A percentile compares a stretch with the other conserved stretches of the same genome.
Evolutionary conservation across 2,888 invertebrate genomes (phyloP).

Genomic region (Ormyrus nitidulus): DNA sequence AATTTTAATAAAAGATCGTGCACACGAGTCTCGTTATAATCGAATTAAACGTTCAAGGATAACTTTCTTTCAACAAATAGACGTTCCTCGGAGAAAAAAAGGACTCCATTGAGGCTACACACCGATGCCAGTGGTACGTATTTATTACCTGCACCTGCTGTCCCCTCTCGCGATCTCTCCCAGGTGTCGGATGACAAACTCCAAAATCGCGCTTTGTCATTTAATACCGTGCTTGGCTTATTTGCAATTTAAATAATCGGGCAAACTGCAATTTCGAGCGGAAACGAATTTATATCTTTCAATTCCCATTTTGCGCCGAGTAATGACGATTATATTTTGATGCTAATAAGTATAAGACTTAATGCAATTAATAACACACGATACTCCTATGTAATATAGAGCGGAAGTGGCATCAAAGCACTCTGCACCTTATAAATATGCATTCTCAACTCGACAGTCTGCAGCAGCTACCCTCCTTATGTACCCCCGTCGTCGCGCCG

Average conservation of each 20-base stretch:
- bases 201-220: slow-evolving; percentile 54
- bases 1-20: neutral
- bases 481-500: no score
- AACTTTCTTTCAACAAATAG: slow-evolving; percentile 18
- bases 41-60: no score
- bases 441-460: no score
- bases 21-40: no score
- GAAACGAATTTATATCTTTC: slow-evolving; percentile 31
- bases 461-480: no score
- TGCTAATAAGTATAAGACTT: no score
- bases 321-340: neutral
- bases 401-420: no score
- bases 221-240: slow-evolving; percentile 35
- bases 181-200: slow-evolving; percentile 55
- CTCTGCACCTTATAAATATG: no score
- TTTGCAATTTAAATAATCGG: slow-evolving; percentile 42
- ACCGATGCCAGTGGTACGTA: slow-evolving; percentile 15
- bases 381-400: no score
- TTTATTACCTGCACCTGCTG: slow-evolving; percentile 46
- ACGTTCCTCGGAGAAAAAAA: slow-evolving; percentile 1
- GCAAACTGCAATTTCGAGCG: neutral
- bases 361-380: no score
- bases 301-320: neutral
- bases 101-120: neutral
- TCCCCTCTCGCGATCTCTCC: slow-evolving; percentile 24